Percentiles rank a stretch among this genome's conserved stretches.
These are phyloP conservation scores for Trypoxylus dichotomus DNA, from an alignment of 1,140 invertebrate genomes.

Conservation along the genomic window DNA sequence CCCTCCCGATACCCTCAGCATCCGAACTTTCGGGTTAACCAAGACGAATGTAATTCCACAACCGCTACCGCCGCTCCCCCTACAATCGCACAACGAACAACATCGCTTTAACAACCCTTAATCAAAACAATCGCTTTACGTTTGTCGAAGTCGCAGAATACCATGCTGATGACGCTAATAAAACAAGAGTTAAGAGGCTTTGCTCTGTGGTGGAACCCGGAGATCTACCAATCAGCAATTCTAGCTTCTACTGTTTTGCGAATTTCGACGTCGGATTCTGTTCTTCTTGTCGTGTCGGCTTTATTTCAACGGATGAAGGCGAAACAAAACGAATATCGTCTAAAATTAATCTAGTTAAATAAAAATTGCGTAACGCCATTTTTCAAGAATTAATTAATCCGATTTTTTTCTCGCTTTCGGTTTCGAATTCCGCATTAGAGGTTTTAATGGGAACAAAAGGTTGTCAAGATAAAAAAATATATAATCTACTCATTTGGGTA, in stretches of 20 bases:
- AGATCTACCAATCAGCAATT: background rate
- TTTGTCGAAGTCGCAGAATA: background rate
- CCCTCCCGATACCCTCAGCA: background rate
- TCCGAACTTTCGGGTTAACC: background rate
- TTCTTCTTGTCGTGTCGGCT: background rate
- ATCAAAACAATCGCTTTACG: constrained; percentile 6
- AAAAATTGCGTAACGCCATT: no score
- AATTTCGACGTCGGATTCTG: background rate
- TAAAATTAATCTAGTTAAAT: no score
- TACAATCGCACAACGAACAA: background rate
- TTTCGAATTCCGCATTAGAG: no score
- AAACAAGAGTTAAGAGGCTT: constrained; percentile 2
- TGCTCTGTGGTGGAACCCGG: background rate
- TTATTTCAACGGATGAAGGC: no score
- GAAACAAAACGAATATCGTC: no score
- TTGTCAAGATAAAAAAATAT: no score
- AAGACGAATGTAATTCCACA: background rate
- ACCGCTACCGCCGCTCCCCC: background rate
- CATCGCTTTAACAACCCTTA: constrained; percentile 1
- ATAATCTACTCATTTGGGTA: no score
- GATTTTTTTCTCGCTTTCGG: no score
- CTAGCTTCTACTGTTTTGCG: background rate
- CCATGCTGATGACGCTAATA: background rate
- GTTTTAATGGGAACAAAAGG: no score
- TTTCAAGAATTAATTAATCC: no score